Base-by-base conservation (phyloP, 2,888 invertebrate species). In the Cyclophora punctaria region DNA sequence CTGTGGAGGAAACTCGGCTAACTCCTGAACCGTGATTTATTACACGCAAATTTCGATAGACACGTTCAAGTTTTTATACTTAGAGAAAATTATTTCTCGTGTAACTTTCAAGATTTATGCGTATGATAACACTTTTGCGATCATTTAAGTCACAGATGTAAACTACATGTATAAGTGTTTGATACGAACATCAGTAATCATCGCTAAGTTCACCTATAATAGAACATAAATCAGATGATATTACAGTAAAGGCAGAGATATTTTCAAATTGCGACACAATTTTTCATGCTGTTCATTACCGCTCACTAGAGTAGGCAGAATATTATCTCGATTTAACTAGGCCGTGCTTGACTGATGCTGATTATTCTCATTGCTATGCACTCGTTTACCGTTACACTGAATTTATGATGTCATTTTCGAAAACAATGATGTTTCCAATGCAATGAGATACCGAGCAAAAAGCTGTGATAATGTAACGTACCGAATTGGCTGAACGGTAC, bases 281-380 rank as follows among this genome's bases (percentile, higher is more conserved):
- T 56, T 55, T 51, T 48, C 48, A 41, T 53, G 47, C 49, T 56
- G 34, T 56, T 56, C 51, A 56, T 56, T 53, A 52, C 50, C 50
- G 33, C 44, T 34, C 49, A 51, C 49, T 49, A 53, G 51, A 53
- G 53, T 51, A 51, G 48, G 52, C 48, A 51, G 50, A 55, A 55
- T 54, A 55, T 53, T 51, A 54, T 57, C 53, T 48, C 53, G 47
- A 44, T 52, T 48, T 52, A 53, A 56, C 52, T 56, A 56, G 53
- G 53, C 49, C 53, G 49, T 46, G 55, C 55, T 51, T 56, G 66
- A 67, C 55, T 59, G 63, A 67, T 67, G 66, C 52, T 67, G 66
- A 65, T 68, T 62, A 52, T 60, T 54, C 63, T 57, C 63, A 59
- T 67, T 63, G 53, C 50, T 57, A 62, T 62, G 57, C 63, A 57